phyloP scores from a whole-genome alignment of 1,140 invertebrate genomes.

The Zaprionus tsacasi region DNA sequence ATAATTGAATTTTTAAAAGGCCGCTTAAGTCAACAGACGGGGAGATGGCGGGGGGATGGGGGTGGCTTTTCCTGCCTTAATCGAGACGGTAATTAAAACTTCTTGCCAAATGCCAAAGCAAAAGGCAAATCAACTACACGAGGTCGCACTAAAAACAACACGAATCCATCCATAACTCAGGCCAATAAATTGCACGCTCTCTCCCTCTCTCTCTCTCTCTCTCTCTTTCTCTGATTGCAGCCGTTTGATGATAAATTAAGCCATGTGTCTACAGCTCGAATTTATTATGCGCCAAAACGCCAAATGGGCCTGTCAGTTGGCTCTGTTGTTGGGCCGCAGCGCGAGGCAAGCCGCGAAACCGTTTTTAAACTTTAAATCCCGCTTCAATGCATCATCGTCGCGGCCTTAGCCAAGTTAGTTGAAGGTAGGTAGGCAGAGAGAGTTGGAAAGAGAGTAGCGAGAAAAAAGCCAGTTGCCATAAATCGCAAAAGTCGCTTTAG shows the following conservation, averaged over 20 bases:
- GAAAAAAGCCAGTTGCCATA: constrained; percentile 52
- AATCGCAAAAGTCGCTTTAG: constrained; percentile 58
- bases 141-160: constrained; percentile 32
- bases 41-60: neutral
- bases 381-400: constrained; percentile 79
- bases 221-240: constrained; percentile 67
- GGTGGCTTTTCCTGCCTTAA: constrained; percentile 11
- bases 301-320: constrained; percentile 70
- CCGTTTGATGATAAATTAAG: constrained; percentile 80
- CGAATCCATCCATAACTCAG: constrained; percentile 62
- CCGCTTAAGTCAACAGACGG: constrained; percentile 2
- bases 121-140: constrained; percentile 49
- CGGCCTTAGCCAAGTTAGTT: constrained; percentile 41
- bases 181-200: constrained; percentile 69
- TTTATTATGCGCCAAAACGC: constrained; percentile 82
- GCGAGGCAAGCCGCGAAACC: constrained; percentile 68
- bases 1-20: constrained; percentile 70
- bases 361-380: constrained; percentile 80
- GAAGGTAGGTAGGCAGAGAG: constrained; percentile 31
- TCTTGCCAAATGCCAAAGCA: constrained; percentile 47
- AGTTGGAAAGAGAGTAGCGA: constrained; percentile 25
- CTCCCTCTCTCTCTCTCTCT: constrained; percentile 51
- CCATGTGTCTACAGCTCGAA: constrained; percentile 75
- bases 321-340: constrained; percentile 15
- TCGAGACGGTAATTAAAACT: constrained; percentile 45